Conservation (phyloP, 2,797 vertebrate species). For the Myotis planiceps region DNA sequence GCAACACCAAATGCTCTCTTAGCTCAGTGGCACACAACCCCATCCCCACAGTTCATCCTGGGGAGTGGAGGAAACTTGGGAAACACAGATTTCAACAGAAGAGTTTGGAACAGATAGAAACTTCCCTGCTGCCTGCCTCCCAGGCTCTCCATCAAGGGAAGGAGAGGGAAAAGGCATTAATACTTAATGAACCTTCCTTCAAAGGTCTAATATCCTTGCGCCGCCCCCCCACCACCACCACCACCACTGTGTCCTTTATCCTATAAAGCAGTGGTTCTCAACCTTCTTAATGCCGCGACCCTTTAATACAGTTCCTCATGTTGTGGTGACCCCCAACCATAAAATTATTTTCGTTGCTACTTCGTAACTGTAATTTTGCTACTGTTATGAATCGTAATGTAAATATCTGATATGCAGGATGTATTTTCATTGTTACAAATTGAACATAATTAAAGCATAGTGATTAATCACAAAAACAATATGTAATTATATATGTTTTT, state of each 20-base stretch:
- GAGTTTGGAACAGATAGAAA: background rate
- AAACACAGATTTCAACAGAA: slow-evolving; percentile 35
- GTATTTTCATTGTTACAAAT: too few species aligned
- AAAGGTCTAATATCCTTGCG: background rate
- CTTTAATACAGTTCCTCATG: too few species aligned
- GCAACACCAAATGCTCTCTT: background rate
- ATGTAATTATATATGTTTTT: too few species aligned
- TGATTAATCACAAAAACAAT: too few species aligned
- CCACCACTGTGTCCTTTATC: background rate
- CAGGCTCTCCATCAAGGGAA: background rate
- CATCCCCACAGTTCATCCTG: background rate
- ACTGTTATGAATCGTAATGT: too few species aligned
- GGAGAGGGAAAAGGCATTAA: background rate
- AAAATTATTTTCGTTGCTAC: too few species aligned
- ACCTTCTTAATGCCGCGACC: too few species aligned
- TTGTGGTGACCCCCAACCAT: too few species aligned
- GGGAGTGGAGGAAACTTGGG: background rate
- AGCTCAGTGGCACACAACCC: background rate
- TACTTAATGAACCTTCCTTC: background rate
- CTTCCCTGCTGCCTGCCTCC: background rate
- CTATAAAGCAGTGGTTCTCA: background rate
- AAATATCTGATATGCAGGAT: too few species aligned
- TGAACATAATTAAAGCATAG: too few species aligned
- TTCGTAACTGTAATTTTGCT: too few species aligned
- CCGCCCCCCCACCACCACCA: too few species aligned